Percentiles rank a stretch among this genome's conserved stretches.
These are phyloP conservation scores for Hestina assimilis DNA, from an alignment of 1,140 invertebrate species.

Conservation along the genomic window DNA sequence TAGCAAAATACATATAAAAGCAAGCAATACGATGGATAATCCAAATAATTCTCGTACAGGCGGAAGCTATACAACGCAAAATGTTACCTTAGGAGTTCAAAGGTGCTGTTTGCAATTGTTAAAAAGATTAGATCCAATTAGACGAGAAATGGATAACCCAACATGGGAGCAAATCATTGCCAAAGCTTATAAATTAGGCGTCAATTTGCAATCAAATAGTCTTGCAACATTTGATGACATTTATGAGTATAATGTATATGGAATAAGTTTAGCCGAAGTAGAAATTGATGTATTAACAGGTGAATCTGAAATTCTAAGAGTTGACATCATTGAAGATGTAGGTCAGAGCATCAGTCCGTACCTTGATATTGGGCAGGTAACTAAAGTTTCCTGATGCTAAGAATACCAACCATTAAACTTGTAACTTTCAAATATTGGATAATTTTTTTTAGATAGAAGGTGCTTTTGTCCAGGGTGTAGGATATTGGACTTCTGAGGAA, in stretches of 20 bases:
- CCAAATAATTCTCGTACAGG: slow-evolving; percentile 81
- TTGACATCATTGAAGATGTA: slow-evolving; percentile 88
- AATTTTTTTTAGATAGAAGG: slow-evolving; percentile 83
- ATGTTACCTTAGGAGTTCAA: slow-evolving; percentile 31
- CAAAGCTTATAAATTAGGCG: slow-evolving; percentile 72
- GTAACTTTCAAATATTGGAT: too few relatives aligned
- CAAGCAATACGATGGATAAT: slow-evolving; percentile 53
- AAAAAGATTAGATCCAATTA: slow-evolving; percentile 81
- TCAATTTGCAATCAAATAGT: slow-evolving; percentile 78
- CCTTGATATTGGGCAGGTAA: slow-evolving; percentile 89
- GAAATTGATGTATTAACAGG: slow-evolving; percentile 88
- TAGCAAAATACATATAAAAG: slow-evolving; percentile 82
- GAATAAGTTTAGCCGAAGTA: slow-evolving; percentile 81
- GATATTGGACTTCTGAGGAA: slow-evolving; percentile 87
- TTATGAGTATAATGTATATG: slow-evolving; percentile 79
- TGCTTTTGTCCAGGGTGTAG: slow-evolving; percentile 90
- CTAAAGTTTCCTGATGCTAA: too few relatives aligned
- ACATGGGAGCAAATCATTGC: slow-evolving; percentile 82
- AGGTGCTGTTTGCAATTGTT: slow-evolving; percentile 64
- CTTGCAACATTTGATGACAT: slow-evolving; percentile 44
- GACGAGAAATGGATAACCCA: slow-evolving; percentile 73
- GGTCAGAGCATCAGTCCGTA: slow-evolving; percentile 86
- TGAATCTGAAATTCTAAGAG: slow-evolving; percentile 81
- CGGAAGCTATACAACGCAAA: slow-evolving; percentile 52
- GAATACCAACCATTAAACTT: too few relatives aligned